Evolutionary conservation across 2,797 vertebrate genomes (phyloP), one percentile per base, ranked within the genome.

Genomic region (Poecilia velifera): DNA sequence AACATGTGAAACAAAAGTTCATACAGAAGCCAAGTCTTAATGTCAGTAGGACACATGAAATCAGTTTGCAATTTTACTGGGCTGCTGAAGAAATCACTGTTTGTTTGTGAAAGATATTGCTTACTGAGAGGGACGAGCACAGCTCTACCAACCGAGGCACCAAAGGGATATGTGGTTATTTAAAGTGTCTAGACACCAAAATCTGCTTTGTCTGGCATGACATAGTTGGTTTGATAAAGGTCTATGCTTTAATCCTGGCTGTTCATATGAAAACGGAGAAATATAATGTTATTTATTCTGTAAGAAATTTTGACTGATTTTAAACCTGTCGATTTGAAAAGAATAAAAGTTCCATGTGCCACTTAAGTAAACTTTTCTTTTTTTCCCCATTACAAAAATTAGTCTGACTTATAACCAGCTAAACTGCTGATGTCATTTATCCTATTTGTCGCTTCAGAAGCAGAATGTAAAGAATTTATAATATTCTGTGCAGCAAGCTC

Each of bases 1-100:
- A 64, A 73, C 73, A 74, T 57, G 46, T 71, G 73, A 78, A 78
- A 80, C 84, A 68, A 68, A 73, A 36, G 72, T 49, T 72, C 31
- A 14, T 45, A 66, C 16, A 36, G 31, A 68, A 68, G 20, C 36
- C 36, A 25, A 12, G 28, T 57, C 41, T 49, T 59, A 59, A 78
- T 77, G 82, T 81, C 79, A 76, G 70, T 76, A 70, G 41, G 49
- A 78, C 76, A 59, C 14, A 47, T 74, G 25, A 45, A 62, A 80
- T 51, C 31, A 64, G n/a, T 36, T 73, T 66, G n/a, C 31, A 20
- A 4, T 66, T 39, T 66, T 66, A 2, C 34, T 36, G 2, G 34
- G 2, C 18, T 22, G 36, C 34, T 41, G 39, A 22, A 68, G 36
- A 68, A 66, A 72, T 72, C 14, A 49, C 36, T 73, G 3, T 36